Base-by-base conservation (phyloP, 1,140 invertebrate genomes). In the Elymnias hypermnestra region DNA sequence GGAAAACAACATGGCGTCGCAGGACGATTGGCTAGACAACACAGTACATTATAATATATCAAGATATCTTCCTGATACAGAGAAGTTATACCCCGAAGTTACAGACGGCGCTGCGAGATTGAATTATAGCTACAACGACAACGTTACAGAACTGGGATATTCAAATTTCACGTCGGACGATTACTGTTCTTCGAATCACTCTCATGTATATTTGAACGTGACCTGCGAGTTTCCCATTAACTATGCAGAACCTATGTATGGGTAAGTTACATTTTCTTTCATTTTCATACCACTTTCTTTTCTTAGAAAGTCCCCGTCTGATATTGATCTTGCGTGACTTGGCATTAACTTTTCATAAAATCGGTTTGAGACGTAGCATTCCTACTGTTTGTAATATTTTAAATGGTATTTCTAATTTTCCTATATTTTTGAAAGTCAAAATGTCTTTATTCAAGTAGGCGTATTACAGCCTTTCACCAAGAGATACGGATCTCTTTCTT, bases 211-310 rank as follows among this genome's bases (percentile, higher is more conserved):
- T 48, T 59, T 92, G 35, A 92, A 92, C 65, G 88, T 92, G 0
- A 92, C 91, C 0, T 87, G 84, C 31, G 90, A 91, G 48, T 82
- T 91, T 49, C 91, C 92, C 1, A 89, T 94, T 21, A 83, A 89
- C 18, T 93, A 92, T 72, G 92, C 90, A 0, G 81, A 89, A 23
- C 89, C 90, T 41, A 88, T 91, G 81, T 93, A 93, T 72, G 93
- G 93, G 43, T 84, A 42, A 77, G 77, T 76, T 21, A 21, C 3
- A 15, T 26, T 21, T 6, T 36, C 31, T 35, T 23, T 6, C n/a
- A n/a, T n/a, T n/a, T n/a, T n/a, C n/a, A n/a, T n/a, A n/a, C n/a
- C n/a, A n/a, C n/a, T n/a, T n/a, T n/a, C n/a, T n/a, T n/a, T n/a
- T n/a, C n/a, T n/a, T n/a, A n/a, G n/a, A n/a, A n/a, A n/a, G n/a